phyloP scores from a whole-genome alignment of 2,888 invertebrate species.

The Chymomyza caudatula region DNA sequence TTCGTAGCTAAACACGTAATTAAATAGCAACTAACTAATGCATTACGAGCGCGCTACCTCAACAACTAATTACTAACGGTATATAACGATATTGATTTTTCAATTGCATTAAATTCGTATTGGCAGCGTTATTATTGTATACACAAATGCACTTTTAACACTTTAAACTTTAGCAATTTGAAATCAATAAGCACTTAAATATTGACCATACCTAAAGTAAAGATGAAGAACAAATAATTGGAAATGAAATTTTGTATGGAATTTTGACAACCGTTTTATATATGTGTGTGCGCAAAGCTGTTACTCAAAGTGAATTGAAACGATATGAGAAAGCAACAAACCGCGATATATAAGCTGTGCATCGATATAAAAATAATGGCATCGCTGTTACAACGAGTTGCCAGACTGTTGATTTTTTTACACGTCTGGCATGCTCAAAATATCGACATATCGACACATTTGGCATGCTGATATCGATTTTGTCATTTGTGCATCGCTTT shows the following conservation, averaged over 20 bases:
- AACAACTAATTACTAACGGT: not conserved
- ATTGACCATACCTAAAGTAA: not conserved
- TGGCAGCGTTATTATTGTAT: not conserved
- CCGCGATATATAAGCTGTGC: not conserved
- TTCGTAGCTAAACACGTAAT: not conserved
- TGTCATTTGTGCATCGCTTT: no score
- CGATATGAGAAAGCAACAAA: not conserved
- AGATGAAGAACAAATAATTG: not conserved
- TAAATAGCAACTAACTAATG: not conserved
- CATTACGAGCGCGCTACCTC: not conserved
- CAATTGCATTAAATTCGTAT: not conserved
- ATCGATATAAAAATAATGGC: not conserved
- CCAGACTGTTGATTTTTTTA: not conserved
- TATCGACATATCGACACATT: not conserved
- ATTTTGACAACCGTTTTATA: not conserved
- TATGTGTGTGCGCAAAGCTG: not conserved
- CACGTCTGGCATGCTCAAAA: not conserved
- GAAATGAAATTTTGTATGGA: not conserved
- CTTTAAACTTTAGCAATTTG: not conserved
- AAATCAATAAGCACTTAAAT: not conserved
- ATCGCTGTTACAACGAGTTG: not conserved
- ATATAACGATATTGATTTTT: constrained; percentile 9
- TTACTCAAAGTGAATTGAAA: not conserved
- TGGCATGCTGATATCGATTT: not conserved
- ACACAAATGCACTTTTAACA: not conserved